Conservation (phyloP, 2,797 vertebrate species). For the Chaunax sp. region DNA sequence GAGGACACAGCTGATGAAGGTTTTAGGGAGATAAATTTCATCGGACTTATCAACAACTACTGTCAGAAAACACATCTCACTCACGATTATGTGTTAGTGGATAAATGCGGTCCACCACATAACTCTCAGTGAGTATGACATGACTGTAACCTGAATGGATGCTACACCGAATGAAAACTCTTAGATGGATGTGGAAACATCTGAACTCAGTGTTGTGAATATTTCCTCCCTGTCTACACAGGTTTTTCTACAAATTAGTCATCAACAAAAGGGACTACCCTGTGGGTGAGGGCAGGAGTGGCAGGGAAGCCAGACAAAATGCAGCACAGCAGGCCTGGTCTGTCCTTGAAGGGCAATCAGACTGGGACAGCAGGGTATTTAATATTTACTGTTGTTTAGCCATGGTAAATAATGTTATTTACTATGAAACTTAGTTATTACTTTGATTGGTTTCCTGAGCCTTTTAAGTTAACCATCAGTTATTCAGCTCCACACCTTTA, state of each 20-base stretch:
- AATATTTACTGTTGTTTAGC: neutral
- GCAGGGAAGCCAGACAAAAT: conserved; percentile 77
- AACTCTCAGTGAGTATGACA: conserved; percentile 68
- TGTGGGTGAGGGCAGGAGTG: conserved; percentile 64
- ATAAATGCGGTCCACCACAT: conserved; percentile 68
- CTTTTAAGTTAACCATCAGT: neutral
- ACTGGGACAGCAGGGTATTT: conserved; percentile 63
- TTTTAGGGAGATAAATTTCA: conserved; percentile 58
- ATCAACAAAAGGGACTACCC: conserved; percentile 66
- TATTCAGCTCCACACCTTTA: neutral
- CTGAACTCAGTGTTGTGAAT: neutral
- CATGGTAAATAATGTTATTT: neutral
- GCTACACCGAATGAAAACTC: too few species aligned
- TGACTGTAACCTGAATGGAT: neutral
- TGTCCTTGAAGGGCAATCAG: conserved; percentile 44
- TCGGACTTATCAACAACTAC: conserved; percentile 64
- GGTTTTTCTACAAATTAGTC: conserved; percentile 74
- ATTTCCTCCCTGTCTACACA: conserved; percentile 20
- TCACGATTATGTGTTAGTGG: conserved; percentile 28
- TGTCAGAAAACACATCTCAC: conserved; percentile 65
- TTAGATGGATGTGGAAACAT: neutral
- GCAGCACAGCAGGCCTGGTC: conserved; percentile 74
- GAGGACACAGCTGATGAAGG: conserved; percentile 4
- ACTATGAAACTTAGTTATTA: neutral
- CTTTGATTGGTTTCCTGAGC: neutral